Base-by-base conservation (phyloP, 2,113 vertebrate genomes). In the Pangasianodon hypophthalmus region DNA sequence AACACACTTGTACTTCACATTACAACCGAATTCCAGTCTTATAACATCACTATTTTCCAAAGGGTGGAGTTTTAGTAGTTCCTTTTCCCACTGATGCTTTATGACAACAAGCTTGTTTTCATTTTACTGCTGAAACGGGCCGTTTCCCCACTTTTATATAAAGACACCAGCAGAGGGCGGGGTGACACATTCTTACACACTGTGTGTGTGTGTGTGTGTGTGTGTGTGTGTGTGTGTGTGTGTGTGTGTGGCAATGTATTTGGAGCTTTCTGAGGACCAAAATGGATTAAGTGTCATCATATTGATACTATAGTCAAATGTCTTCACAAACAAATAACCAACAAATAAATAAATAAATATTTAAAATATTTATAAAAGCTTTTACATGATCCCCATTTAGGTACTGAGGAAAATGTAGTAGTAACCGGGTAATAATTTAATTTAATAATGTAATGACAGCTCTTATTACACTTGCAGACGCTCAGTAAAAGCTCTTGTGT, bases 91-190 rank as follows among this genome's bases (percentile, higher is more conserved):
- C 21, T 56, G 50, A 67, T 60, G 88, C 81, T 73, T 89, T 75
- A 84, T 60, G 37, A 84, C 88, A 48, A 83, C 81, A 84, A 54
- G 24, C 54, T 60, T 64, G 52, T 89, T 58, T 73, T 89, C 18
- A 77, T 58, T 84, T 37, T 58, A 29, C 14, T 89, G 29, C 41
- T 64, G 37, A 62, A 75, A 73, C 6, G 8, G 64, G 37, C 0
- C 21, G 26, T 9, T 79, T 79, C n/a, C 3, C 54, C 13, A 29
- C 1, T 29, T 41, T 56, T 48, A 87, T n/a, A 44, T 71, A 69
- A 84, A 69, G 11, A 37, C 29, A 85, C 83, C 88, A 91, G 89
- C 89, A 91, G 88, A 84, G 67, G 87, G 87, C 90, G 37, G 44
- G 50, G 19, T 29, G 69, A 82, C 29, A 85, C 83, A 71, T 44